Percentiles rank a stretch among this genome's conserved stretches.
These are phyloP conservation scores for Drosophila pallidifrons DNA, from an alignment of 1,140 invertebrate species.

Conservation along the genomic window DNA sequence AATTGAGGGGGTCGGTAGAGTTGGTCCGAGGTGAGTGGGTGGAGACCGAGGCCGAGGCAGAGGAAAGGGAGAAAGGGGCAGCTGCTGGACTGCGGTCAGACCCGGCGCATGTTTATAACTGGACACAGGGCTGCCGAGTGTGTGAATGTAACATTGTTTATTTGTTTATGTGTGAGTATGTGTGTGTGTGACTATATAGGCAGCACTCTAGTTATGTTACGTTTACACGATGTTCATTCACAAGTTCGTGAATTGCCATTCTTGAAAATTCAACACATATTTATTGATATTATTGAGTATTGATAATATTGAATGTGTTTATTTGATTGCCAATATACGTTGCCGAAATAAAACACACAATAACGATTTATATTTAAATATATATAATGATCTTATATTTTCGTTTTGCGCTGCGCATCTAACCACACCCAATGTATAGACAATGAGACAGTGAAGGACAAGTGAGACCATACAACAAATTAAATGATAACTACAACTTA, in stretches of 20 bases:
- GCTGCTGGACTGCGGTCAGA: constrained; percentile 49
- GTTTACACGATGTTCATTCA: not conserved
- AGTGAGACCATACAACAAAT: no score
- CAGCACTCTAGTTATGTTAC: not conserved
- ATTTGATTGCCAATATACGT: no score
- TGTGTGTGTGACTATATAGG: constrained; percentile 28
- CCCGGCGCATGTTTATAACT: constrained; percentile 71
- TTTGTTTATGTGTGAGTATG: constrained; percentile 11
- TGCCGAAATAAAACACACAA: no score
- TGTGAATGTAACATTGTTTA: constrained; percentile 30
- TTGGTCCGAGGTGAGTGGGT: not conserved
- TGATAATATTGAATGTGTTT: no score
- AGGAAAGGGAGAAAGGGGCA: not conserved
- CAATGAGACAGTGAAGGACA: no score
- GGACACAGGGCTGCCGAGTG: constrained; percentile 55
- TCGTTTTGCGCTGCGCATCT: no score
- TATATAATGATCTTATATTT: no score
- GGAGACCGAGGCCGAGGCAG: not conserved
- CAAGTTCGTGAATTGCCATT: not conserved
- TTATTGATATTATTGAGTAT: no score
- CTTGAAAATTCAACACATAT: not conserved
- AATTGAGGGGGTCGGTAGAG: constrained; percentile 66
- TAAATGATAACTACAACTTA: no score
- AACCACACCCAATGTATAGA: no score
- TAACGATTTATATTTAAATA: no score